Percentiles rank a stretch among this genome's conserved stretches.
These are phyloP conservation scores for Calliphora vicina DNA, from an alignment of 1,140 invertebrate genomes.

Conservation along the genomic window DNA sequence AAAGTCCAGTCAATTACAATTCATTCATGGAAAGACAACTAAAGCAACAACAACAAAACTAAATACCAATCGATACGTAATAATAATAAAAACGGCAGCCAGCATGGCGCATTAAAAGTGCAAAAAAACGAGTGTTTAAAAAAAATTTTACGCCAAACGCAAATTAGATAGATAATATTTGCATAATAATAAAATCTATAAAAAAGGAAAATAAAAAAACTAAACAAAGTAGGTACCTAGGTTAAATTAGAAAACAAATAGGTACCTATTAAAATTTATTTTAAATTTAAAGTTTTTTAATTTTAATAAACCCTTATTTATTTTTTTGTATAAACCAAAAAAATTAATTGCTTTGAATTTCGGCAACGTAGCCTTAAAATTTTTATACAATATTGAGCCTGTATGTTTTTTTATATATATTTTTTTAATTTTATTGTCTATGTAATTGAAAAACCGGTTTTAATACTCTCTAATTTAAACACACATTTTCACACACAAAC, in stretches of 20 bases:
- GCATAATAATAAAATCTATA: neutral
- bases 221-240: too few relatives aligned
- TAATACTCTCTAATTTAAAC: neutral
- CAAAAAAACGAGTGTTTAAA: neutral
- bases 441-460: conserved; percentile 32
- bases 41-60: neutral
- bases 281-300: too few relatives aligned
- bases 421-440: neutral
- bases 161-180: neutral
- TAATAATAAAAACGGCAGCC: conserved; percentile 12
- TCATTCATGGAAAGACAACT: neutral
- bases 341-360: conserved; percentile 19
- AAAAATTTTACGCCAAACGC: neutral
- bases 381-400: conserved; percentile 20
- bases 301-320: neutral
- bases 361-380: conserved; percentile 21
- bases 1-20: neutral
- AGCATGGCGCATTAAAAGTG: conserved; percentile 28
- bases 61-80: neutral
- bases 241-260: too few relatives aligned
- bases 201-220: neutral
- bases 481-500: neutral
- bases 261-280: too few relatives aligned
- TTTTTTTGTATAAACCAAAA: too few relatives aligned
- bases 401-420: neutral